A percentile compares a stretch with the other conserved stretches of the same genome.
Evolutionary conservation across 2,797 vertebrate species (phyloP).

Genomic region (Clamator glandarius): DNA sequence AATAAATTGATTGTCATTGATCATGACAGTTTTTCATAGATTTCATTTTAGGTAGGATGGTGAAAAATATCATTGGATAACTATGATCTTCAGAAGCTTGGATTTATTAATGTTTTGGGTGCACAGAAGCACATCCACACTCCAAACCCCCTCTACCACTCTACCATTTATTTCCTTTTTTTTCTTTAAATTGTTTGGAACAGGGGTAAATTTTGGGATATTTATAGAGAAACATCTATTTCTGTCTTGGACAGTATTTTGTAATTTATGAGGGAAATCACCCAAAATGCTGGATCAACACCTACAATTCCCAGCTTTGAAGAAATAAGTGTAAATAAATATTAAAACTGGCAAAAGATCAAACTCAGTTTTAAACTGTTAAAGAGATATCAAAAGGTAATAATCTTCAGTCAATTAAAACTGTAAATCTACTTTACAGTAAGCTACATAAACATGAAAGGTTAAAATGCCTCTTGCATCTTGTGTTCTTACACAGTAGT

Average conservation of each 20-base stretch:
- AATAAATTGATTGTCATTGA: not conserved
- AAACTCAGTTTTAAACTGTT: not conserved
- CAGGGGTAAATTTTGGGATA: not conserved
- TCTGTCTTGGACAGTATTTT: not conserved
- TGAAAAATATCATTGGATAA: not conserved
- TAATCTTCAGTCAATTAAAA: conserved; percentile 4
- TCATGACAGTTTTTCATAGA: not conserved
- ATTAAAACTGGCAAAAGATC: not conserved
- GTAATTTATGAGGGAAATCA: not conserved
- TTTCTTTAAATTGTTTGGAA: not conserved
- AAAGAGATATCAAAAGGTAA: not conserved
- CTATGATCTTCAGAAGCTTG: not conserved
- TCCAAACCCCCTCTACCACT: too few relatives aligned
- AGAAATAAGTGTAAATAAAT: not conserved
- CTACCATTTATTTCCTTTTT: not conserved
- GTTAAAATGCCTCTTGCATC: not conserved
- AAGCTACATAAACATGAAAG: not conserved
- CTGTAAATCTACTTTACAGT: not conserved
- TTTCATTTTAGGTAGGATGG: not conserved
- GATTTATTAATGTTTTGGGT: not conserved
- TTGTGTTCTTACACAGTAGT: not conserved
- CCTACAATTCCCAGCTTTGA: not conserved
- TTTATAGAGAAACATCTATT: not conserved
- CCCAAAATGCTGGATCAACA: not conserved
- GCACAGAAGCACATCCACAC: not conserved